These are phyloP conservation scores for Plagodis dolabraria DNA, from an alignment of 2,888 invertebrate species.

Conservation along the genomic window DNA sequence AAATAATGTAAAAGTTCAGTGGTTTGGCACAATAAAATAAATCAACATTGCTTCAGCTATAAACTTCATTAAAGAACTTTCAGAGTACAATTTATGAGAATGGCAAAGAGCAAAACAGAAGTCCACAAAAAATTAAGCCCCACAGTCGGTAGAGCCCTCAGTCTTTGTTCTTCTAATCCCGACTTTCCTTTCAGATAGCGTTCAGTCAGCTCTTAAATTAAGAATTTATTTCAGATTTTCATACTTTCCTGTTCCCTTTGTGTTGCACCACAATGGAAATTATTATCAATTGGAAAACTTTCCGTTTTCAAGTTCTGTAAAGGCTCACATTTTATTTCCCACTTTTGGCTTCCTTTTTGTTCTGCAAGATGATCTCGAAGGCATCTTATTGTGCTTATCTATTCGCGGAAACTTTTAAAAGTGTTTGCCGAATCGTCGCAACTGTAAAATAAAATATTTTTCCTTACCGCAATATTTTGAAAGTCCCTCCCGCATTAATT, in stretches of 20 bases:
- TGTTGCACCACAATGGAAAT: conserved; percentile 81
- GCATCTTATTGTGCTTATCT: conserved; percentile 50
- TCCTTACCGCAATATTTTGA: conserved; percentile 28
- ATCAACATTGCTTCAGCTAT: conserved; percentile 36
- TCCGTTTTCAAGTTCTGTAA: conserved; percentile 70
- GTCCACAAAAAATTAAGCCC: conserved; percentile 69
- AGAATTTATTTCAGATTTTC: conserved; percentile 82
- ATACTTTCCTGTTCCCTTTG: conserved; percentile 78
- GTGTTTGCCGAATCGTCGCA: conserved; percentile 31
- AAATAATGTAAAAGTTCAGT: conserved; percentile 25
- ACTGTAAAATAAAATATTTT: conserved; percentile 16
- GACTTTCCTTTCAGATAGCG: conserved; percentile 77
- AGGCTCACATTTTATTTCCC: conserved; percentile 73
- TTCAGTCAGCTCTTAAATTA: conserved; percentile 81
- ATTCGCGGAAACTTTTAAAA: conserved; percentile 38
- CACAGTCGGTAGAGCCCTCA: conserved; percentile 57
- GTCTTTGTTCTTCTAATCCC: conserved; percentile 78
- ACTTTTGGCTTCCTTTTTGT: conserved; percentile 67
- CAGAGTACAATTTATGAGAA: conserved; percentile 57
- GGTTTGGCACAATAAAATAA: conserved; percentile 31
- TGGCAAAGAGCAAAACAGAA: conserved; percentile 65
- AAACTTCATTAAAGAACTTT: conserved; percentile 52
- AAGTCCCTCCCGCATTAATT: conserved; percentile 49
- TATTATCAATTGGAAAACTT: conserved; percentile 82
- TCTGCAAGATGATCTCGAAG: conserved; percentile 52